phyloP scores from a whole-genome alignment of 2,888 invertebrate species.

The Athalia circularis region DNA sequence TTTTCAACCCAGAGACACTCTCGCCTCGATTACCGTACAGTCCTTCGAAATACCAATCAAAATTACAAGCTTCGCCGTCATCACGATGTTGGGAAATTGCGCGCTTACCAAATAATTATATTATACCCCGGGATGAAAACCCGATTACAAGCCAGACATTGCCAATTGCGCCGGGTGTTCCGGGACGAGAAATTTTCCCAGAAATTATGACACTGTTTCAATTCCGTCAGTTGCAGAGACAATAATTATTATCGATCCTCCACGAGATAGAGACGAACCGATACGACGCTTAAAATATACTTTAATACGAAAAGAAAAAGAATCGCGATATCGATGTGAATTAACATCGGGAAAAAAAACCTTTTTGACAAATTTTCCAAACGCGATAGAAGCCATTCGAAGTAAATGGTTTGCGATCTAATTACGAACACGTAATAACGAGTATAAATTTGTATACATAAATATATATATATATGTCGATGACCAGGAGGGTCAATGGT shows the following conservation, averaged over 20 bases:
- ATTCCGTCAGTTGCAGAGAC: too few relatives aligned
- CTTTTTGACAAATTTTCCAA: neutral
- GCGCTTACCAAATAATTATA: conserved; percentile 66
- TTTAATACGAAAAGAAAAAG: too few relatives aligned
- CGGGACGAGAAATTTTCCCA: conserved; percentile 42
- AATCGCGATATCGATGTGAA: too few relatives aligned
- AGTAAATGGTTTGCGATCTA: conserved; percentile 2
- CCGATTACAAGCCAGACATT: conserved; percentile 70
- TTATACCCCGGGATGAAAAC: conserved; percentile 66
- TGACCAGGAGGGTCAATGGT: conserved; percentile 34
- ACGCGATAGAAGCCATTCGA: conserved; percentile 23
- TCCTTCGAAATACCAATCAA: neutral
- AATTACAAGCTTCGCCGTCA: conserved; percentile 10
- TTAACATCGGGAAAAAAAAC: too few relatives aligned
- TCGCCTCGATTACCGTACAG: too few relatives aligned
- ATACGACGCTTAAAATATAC: too few relatives aligned
- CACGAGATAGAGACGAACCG: too few relatives aligned
- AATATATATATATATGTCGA: conserved; percentile 3
- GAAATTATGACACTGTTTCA: neutral
- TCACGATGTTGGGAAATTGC: conserved; percentile 63
- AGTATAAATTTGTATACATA: too few relatives aligned
- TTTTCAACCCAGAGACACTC: too few relatives aligned
- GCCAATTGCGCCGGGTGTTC: conserved; percentile 61
- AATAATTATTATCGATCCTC: too few relatives aligned
- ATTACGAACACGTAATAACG: neutral